Conservation (phyloP, 2,113 vertebrate species). For the Hoplias malabaricus region DNA sequence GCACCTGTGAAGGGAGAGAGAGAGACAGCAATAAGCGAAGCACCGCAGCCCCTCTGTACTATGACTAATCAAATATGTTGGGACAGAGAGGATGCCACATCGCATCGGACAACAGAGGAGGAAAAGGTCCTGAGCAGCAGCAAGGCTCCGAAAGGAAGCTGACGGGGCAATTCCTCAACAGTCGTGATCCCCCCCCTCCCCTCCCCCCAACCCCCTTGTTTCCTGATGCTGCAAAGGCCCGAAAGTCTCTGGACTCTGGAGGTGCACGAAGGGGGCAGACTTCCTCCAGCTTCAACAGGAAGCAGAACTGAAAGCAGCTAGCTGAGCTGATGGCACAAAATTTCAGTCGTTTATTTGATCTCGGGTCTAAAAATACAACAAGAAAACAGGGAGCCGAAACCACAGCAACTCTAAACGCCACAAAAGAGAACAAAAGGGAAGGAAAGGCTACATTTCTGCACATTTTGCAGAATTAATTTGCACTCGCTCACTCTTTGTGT, state of each 20-base stretch:
- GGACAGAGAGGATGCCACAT: neutral
- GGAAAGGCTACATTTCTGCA: too few species aligned
- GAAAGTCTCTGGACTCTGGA: slow-evolving; percentile 16
- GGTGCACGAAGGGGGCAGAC: neutral
- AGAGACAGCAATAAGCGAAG: neutral
- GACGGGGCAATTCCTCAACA: slow-evolving; percentile 26
- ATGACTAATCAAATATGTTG: neutral
- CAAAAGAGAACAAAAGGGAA: neutral
- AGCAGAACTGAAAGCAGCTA: slow-evolving; percentile 63
- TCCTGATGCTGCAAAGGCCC: slow-evolving; percentile 15
- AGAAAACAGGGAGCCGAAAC: neutral
- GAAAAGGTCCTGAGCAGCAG: neutral
- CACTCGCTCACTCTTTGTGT: too few species aligned
- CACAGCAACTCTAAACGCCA: neutral
- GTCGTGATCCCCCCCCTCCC: neutral
- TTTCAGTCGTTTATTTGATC: neutral
- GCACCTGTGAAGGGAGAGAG: slow-evolving; percentile 9
- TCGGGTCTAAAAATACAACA: neutral
- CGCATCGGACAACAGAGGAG: neutral
- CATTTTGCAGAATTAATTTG: neutral
- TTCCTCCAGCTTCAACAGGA: slow-evolving; percentile 37
- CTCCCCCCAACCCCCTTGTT: neutral
- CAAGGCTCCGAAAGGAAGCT: slow-evolving; percentile 15
- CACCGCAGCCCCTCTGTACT: neutral
- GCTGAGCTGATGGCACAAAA: neutral